These are phyloP conservation scores for Mactromeris polynyma DNA, from an alignment of 2,888 invertebrate species.

Conservation along the genomic window DNA sequence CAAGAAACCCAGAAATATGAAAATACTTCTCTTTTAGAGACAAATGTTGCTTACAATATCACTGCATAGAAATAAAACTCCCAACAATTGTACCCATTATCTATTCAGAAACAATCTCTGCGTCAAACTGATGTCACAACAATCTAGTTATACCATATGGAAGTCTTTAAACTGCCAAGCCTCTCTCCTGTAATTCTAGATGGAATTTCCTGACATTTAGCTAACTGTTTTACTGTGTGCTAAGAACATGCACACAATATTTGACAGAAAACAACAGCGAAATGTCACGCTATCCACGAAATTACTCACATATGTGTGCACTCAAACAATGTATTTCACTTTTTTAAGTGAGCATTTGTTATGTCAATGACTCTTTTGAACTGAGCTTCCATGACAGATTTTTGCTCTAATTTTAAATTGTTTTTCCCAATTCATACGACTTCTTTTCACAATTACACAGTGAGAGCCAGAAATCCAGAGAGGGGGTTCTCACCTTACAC, in stretches of 20 bases:
- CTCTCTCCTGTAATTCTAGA: neutral
- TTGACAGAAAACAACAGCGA: neutral
- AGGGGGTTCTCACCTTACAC: too few relatives aligned
- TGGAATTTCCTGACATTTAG: neutral
- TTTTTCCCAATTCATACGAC: too few relatives aligned
- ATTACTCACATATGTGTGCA: neutral
- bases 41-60: too few relatives aligned
- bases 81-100: neutral
- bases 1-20: too few relatives aligned
- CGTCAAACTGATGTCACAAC: neutral
- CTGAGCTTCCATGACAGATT: too few relatives aligned
- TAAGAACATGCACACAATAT: neutral
- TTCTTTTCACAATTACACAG: too few relatives aligned
- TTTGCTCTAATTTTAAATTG: too few relatives aligned
- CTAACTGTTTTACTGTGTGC: neutral
- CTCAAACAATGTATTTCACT: neutral
- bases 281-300: conserved; percentile 1
- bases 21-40: too few relatives aligned
- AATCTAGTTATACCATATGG: neutral
- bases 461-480: too few relatives aligned
- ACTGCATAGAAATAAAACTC: neutral
- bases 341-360: too few relatives aligned
- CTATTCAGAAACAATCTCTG: neutral
- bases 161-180: conserved; percentile 15
- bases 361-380: too few relatives aligned